Percentiles rank a stretch among this genome's conserved stretches.
These are phyloP conservation scores for Stegastes partitus DNA, from an alignment of 2,113 vertebrate genomes.

Conservation along the genomic window DNA sequence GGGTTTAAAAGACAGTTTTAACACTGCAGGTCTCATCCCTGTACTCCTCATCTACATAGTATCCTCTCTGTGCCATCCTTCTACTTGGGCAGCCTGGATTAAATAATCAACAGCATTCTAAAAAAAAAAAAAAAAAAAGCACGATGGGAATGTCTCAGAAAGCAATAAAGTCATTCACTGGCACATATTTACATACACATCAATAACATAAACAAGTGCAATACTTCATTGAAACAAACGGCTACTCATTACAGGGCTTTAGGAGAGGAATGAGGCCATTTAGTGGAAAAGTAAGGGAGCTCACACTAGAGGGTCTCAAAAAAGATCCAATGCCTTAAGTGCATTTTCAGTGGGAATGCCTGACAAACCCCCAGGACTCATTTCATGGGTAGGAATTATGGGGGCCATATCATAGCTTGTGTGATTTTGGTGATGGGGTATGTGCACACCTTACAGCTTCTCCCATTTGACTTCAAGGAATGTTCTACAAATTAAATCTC, in stretches of 20 bases:
- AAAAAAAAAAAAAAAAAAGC: conserved; percentile 19
- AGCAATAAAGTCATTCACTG: conserved; percentile 41
- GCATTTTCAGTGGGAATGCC: conserved; percentile 54
- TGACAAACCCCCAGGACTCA: conserved; percentile 7
- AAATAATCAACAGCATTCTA: neutral
- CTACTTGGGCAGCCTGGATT: neutral
- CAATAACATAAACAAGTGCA: conserved; percentile 24
- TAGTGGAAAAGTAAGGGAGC: neutral
- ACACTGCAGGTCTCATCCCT: conserved; percentile 32
- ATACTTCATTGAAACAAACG: conserved; percentile 8
- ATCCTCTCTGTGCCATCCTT: conserved; percentile 2
- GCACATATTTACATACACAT: conserved; percentile 56
- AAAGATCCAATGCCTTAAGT: conserved; percentile 8
- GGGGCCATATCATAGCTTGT: neutral
- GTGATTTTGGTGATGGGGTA: neutral
- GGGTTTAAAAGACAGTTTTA: neutral
- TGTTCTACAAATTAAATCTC: conserved; percentile 30
- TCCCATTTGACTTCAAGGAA: conserved; percentile 52
- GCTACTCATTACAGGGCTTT: neutral
- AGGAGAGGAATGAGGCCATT: neutral
- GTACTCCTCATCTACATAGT: neutral
- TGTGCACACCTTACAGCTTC: conserved; percentile 15
- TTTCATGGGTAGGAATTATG: conserved; percentile 8
- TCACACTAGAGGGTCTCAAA: conserved; percentile 8
- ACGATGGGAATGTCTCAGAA: conserved; percentile 70